Evolutionary conservation across 2,888 invertebrate genomes (phyloP).

Genomic region (Nymphalis polychloros): DNA sequence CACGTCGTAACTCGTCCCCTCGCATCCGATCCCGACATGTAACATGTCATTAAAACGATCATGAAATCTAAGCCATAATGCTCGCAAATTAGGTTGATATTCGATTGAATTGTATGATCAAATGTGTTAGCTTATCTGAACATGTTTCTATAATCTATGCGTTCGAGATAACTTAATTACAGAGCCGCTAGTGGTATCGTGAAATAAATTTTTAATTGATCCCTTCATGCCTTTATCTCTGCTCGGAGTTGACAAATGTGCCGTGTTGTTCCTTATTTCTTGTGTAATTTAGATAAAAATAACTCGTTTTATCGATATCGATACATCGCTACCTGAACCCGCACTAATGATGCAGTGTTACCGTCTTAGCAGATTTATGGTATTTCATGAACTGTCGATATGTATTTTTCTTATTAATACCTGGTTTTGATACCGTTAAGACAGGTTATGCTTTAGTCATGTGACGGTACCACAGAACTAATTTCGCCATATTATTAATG

Average conservation of each 20-base stretch:
- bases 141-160: conserved; percentile 42
- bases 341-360: conserved; percentile 30
- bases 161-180: conserved; percentile 47
- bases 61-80: conserved; percentile 21
- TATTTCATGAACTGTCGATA: conserved; percentile 9
- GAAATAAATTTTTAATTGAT: conserved; percentile 47
- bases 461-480: too few species aligned
- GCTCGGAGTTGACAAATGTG: conserved; percentile 43
- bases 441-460: not conserved
- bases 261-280: conserved; percentile 40
- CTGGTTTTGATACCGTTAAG: not conserved
- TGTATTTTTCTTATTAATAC: not conserved
- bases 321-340: conserved; percentile 36
- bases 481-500: too few species aligned
- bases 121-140: conserved; percentile 12
- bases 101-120: conserved; percentile 1
- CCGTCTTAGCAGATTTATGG: conserved; percentile 26
- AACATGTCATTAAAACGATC: conserved; percentile 6
- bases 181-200: conserved; percentile 42
- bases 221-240: conserved; percentile 42
- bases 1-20: conserved; percentile 44
- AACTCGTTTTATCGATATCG: conserved; percentile 33
- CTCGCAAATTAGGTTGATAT: not conserved
- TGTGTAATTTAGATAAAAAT: conserved; percentile 38
- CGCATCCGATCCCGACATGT: not conserved